phyloP scores from a whole-genome alignment of 2,888 invertebrate genomes.

The Drosophila tanythrix region DNA sequence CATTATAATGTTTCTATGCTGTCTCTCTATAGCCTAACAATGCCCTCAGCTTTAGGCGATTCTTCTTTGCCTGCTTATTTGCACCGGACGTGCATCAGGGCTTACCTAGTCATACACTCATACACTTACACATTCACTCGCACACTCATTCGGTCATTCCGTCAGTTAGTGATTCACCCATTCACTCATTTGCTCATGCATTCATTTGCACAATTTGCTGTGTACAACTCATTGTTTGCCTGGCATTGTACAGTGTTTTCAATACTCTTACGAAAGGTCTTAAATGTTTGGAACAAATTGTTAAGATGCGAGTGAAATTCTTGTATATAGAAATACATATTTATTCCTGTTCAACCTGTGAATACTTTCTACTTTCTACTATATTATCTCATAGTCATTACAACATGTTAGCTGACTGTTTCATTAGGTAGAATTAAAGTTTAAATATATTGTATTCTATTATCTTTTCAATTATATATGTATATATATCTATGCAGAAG shows the following conservation, averaged over 20 bases:
- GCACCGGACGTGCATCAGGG: constrained; percentile 77
- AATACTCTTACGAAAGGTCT: constrained; percentile 6
- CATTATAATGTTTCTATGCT: constrained; percentile 52
- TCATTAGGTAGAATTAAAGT: background rate
- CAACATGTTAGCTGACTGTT: background rate
- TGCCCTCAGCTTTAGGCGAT: constrained; percentile 49
- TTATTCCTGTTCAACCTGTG: background rate
- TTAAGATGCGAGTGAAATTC: background rate
- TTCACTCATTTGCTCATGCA: constrained; percentile 69
- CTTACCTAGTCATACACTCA: constrained; percentile 30
- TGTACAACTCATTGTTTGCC: constrained; percentile 34
- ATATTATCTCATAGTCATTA: background rate
- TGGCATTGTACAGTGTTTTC: constrained; percentile 17
- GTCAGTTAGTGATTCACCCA: constrained; percentile 28
- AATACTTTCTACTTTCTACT: background rate
- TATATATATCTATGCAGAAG: background rate
- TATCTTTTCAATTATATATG: background rate
- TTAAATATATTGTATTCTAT: background rate
- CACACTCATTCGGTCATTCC: constrained; percentile 49
- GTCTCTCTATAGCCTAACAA: constrained; percentile 56
- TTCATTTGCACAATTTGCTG: constrained; percentile 22
- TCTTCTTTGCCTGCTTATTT: constrained; percentile 56
- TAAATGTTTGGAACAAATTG: background rate
- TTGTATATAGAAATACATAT: background rate
- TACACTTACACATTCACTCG: constrained; percentile 25